phyloP scores from a whole-genome alignment of 1,140 invertebrate species.

The Ceratina australensis region DNA sequence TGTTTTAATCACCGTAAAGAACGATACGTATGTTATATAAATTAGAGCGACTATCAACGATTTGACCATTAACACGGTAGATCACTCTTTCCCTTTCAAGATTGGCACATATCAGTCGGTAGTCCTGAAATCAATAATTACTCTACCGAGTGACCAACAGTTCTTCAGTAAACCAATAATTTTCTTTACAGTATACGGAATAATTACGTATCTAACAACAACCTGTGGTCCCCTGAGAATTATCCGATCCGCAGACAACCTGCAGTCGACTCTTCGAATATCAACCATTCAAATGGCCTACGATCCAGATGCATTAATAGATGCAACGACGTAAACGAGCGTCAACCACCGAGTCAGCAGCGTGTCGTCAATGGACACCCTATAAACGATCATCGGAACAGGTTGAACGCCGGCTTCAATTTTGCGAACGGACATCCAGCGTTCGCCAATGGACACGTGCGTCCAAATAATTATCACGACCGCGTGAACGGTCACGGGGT shows the following conservation, averaged over 20 bases:
- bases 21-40: no score
- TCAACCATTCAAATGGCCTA: constrained; percentile 73
- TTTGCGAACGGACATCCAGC: constrained; percentile 10
- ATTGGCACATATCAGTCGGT: not conserved
- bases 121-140: not conserved
- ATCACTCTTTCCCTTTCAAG: not conserved
- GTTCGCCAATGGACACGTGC: constrained; percentile 6
- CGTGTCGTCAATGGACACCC: not conserved
- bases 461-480: constrained; percentile 9
- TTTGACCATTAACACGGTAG: not conserved
- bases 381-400: constrained; percentile 27
- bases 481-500: not conserved
- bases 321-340: constrained; percentile 43
- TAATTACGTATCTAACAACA: constrained; percentile 70
- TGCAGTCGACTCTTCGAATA: constrained; percentile 65
- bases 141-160: no score
- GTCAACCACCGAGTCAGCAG: not conserved
- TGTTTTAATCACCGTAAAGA: not conserved
- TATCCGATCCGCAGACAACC: constrained; percentile 39
- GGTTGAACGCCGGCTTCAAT: constrained; percentile 13
- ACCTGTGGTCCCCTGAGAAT: constrained; percentile 57
- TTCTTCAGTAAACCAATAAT: not conserved
- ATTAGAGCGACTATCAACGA: no score
- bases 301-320: constrained; percentile 42
- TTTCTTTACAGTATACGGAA: constrained; percentile 73